Evolutionary conservation across 1,140 invertebrate genomes (phyloP).

Genomic region (Cecropterus lyciades): DNA sequence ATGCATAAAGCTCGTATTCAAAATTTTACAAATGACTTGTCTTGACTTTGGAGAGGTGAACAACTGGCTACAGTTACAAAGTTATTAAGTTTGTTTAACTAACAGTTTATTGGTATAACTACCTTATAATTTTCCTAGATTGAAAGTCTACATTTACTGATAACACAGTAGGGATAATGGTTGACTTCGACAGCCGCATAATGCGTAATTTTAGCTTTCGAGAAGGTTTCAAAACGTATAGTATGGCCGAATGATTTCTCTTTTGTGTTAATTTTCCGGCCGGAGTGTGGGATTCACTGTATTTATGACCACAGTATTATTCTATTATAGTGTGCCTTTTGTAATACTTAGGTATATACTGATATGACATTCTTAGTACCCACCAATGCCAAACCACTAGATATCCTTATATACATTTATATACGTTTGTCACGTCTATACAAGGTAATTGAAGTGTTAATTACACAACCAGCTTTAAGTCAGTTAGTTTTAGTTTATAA

Average conservation of each 20-base stretch:
- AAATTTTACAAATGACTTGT: too few species aligned
- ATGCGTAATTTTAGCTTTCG: slow-evolving; percentile 23
- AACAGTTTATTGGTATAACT: too few species aligned
- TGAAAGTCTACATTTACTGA: slow-evolving; percentile 10
- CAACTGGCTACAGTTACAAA: too few species aligned
- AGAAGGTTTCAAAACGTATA: slow-evolving; percentile 5
- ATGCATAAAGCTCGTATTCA: too few species aligned
- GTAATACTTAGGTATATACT: neutral
- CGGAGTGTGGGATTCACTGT: slow-evolving; percentile 16
- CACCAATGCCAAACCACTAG: neutral
- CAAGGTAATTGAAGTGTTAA: too few species aligned
- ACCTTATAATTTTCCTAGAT: slow-evolving; percentile 10
- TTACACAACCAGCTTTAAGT: too few species aligned
- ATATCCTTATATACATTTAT: neutral
- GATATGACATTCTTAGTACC: neutral
- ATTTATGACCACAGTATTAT: slow-evolving; percentile 16
- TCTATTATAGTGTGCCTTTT: slow-evolving; percentile 9
- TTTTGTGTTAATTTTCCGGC: slow-evolving; percentile 31
- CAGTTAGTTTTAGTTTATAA: too few species aligned
- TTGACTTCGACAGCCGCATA: slow-evolving; percentile 19
- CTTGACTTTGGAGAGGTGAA: too few species aligned
- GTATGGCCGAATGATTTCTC: slow-evolving; percentile 18
- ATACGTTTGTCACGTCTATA: too few species aligned
- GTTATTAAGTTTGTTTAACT: too few species aligned
- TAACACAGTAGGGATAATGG: slow-evolving; percentile 20